These are phyloP conservation scores for Ichneumoninae sp. DNA, from an alignment of 2,888 invertebrate species.

Conservation along the genomic window DNA sequence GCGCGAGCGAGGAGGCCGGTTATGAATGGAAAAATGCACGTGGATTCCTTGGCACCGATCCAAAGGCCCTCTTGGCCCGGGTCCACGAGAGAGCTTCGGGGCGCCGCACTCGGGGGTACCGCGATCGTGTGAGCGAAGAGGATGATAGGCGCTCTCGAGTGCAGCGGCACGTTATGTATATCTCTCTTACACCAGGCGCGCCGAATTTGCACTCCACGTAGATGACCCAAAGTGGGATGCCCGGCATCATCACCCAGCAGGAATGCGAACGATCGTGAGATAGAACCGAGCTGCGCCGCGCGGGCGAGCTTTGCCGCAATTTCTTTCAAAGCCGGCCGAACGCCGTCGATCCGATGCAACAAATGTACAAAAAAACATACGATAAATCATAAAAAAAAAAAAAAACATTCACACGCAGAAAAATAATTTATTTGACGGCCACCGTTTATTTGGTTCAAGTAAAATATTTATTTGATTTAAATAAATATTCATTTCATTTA, in stretches of 20 bases:
- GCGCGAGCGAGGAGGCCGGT: conserved; percentile 75
- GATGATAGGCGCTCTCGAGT: conserved; percentile 30
- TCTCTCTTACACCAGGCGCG: conserved; percentile 28
- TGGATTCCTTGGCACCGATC: conserved; percentile 78
- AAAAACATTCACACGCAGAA: too few species aligned
- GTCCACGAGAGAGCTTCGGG: conserved; percentile 70
- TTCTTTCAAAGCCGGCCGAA: conserved; percentile 28
- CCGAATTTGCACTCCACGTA: conserved; percentile 62
- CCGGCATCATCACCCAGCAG: conserved; percentile 58
- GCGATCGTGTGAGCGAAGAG: conserved; percentile 28
- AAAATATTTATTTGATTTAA: too few species aligned
- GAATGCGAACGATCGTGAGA: conserved; percentile 61
- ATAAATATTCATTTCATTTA: too few species aligned
- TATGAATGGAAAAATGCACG: conserved; percentile 83
- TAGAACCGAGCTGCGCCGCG: not conserved
- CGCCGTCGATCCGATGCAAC: conserved; percentile 1
- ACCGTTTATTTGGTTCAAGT: too few species aligned
- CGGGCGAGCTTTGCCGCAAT: not conserved
- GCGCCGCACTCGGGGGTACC: conserved; percentile 59
- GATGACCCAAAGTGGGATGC: conserved; percentile 48
- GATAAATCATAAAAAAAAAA: conserved; percentile 2
- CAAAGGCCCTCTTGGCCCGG: conserved; percentile 71
- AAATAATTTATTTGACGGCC: too few species aligned
- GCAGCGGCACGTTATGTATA: conserved; percentile 2
- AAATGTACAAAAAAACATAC: too few species aligned